Evolutionary conservation across 2,888 invertebrate genomes (phyloP).

Genomic region (Hemicrepidius hirtus): DNA sequence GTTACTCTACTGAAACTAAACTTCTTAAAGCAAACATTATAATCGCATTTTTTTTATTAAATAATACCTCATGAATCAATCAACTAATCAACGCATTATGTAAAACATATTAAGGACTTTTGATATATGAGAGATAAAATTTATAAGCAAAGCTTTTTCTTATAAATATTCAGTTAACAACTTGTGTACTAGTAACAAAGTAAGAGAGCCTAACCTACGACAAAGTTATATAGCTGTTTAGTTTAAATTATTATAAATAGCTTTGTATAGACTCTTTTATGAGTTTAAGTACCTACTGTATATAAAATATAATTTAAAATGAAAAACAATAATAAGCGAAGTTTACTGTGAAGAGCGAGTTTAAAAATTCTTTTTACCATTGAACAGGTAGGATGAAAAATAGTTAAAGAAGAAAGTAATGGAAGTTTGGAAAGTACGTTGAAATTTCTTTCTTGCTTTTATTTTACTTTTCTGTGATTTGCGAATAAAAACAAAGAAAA

Average conservation of each 20-base stretch:
- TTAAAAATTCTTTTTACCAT: slow-evolving; percentile 25
- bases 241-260: neutral
- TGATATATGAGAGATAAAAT: too few relatives aligned
- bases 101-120: too few relatives aligned
- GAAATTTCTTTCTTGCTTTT: slow-evolving; percentile 43
- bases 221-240: neutral
- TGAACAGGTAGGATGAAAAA: slow-evolving; percentile 31
- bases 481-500: slow-evolving; percentile 62
- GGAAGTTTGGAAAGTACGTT: slow-evolving; percentile 31
- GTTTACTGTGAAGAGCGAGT: slow-evolving; percentile 8
- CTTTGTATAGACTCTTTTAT: too few relatives aligned
- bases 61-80: too few relatives aligned
- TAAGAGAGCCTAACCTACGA: too few relatives aligned
- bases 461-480: slow-evolving; percentile 55
- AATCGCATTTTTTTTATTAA: too few relatives aligned
- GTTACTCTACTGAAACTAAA: neutral
- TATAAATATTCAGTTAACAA: too few relatives aligned
- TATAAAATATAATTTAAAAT: slow-evolving; percentile 2
- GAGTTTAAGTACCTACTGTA: neutral
- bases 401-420: slow-evolving; percentile 36
- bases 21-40: too few relatives aligned
- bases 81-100: too few relatives aligned
- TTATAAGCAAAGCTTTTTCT: too few relatives aligned
- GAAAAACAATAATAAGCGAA: slow-evolving; percentile 8
- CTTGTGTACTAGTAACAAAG: too few relatives aligned